Evolutionary conservation across 1,140 invertebrate genomes (phyloP).

Genomic region (Brachionus koreanus): DNA sequence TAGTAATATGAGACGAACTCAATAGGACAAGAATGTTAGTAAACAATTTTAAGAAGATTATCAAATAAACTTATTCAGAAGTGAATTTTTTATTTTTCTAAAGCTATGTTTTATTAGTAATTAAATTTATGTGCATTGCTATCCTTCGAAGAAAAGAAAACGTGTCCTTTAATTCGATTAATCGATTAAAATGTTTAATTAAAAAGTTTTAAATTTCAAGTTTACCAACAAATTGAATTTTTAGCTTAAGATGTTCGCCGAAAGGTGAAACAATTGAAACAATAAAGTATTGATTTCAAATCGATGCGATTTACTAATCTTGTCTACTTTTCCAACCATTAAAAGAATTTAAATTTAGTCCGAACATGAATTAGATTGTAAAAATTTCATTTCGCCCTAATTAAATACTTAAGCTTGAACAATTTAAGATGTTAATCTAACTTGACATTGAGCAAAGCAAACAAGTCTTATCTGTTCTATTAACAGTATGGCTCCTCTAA

Average conservation of each 20-base stretch:
- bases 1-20: not conserved
- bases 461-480: not conserved
- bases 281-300: constrained; percentile 28
- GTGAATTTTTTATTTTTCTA: not conserved
- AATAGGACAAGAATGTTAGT: not conserved
- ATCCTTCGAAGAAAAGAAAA: constrained; percentile 2
- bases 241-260: not conserved
- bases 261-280: constrained; percentile 13
- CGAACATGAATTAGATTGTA: not conserved
- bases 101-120: constrained; percentile 20
- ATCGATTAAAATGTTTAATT: constrained; percentile 34
- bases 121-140: not conserved
- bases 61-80: constrained; percentile 6
- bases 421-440: not conserved
- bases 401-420: constrained; percentile 21
- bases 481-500: not conserved
- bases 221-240: constrained; percentile 7
- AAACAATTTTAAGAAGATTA: constrained; percentile 37
- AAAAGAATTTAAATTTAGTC: not conserved
- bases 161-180: constrained; percentile 32
- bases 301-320: constrained; percentile 11
- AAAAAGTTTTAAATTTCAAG: constrained; percentile 33
- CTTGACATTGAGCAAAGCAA: constrained; percentile 4
- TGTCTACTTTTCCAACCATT: constrained; percentile 9
- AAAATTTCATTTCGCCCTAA: not conserved